These are phyloP conservation scores for Magallana gigas DNA, from an alignment of 1,140 invertebrate species.

Conservation along the genomic window DNA sequence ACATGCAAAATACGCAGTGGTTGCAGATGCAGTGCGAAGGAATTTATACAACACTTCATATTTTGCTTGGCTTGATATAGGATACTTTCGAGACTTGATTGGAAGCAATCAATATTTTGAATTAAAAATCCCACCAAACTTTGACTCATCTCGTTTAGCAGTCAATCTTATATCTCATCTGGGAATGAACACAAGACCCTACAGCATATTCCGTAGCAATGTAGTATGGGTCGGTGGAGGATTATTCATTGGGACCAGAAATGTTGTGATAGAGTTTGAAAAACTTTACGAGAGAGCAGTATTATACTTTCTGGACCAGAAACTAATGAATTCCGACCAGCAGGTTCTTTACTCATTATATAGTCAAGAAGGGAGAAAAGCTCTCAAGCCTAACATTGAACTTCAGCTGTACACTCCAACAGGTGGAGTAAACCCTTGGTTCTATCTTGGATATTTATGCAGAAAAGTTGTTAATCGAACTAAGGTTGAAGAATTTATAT, in stretches of 20 bases:
- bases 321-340: constrained; percentile 71
- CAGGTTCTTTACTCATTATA: constrained; percentile 72
- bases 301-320: constrained; percentile 59
- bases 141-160: constrained; percentile 57
- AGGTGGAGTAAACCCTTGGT: constrained; percentile 60
- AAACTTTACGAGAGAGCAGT: constrained; percentile 65
- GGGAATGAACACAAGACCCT: background rate
- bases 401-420: constrained; percentile 63
- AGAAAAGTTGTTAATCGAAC: background rate
- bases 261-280: constrained; percentile 58
- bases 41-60: constrained; percentile 63
- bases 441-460: constrained; percentile 65
- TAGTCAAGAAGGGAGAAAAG: constrained; percentile 52
- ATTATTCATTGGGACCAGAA: constrained; percentile 49
- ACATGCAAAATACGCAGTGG: constrained; percentile 66
- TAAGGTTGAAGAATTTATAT: background rate
- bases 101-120: constrained; percentile 48
- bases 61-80: constrained; percentile 69
- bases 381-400: constrained; percentile 61
- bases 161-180: constrained; percentile 54
- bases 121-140: constrained; percentile 58
- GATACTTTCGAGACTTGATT: constrained; percentile 61
- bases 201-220: constrained; percentile 59
- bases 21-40: constrained; percentile 46
- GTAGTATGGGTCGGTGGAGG: constrained; percentile 60